These are phyloP conservation scores for Spheniscus mendiculus DNA, from an alignment of 2,113 vertebrate genomes.

Conservation along the genomic window DNA sequence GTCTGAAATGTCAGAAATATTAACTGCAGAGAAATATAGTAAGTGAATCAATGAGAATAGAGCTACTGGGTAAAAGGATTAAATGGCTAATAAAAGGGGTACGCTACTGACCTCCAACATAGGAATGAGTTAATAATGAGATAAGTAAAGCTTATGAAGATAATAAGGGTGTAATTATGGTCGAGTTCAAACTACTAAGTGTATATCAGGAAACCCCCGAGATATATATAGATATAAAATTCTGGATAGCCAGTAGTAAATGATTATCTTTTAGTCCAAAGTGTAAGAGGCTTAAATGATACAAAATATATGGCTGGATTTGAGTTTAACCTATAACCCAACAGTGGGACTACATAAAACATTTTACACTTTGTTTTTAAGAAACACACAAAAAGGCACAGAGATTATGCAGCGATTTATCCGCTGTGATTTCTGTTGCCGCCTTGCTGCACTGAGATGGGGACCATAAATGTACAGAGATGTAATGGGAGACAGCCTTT, in stretches of 20 bases:
- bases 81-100: constrained; percentile 81
- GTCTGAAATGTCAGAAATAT: constrained; percentile 75
- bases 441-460: accelerated
- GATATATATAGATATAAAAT: constrained; percentile 63
- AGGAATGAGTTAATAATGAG: constrained; percentile 78
- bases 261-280: constrained; percentile 37
- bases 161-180: constrained; percentile 79
- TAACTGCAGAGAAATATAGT: constrained; percentile 66
- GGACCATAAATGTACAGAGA: not conserved
- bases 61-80: constrained; percentile 78
- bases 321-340: constrained; percentile 7
- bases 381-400: not conserved
- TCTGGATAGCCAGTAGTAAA: constrained; percentile 54
- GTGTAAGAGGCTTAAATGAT: not conserved
- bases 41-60: constrained; percentile 73
- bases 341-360: not conserved
- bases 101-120: constrained; percentile 76
- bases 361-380: not conserved
- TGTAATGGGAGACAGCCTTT: not conserved
- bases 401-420: not conserved
- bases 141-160: constrained; percentile 81
- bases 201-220: constrained; percentile 54
- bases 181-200: constrained; percentile 69
- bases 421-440: not conserved
- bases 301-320: not conserved